Evolutionary conservation across 2,888 invertebrate species (phyloP).

Genomic region (Griposia aprilina): DNA sequence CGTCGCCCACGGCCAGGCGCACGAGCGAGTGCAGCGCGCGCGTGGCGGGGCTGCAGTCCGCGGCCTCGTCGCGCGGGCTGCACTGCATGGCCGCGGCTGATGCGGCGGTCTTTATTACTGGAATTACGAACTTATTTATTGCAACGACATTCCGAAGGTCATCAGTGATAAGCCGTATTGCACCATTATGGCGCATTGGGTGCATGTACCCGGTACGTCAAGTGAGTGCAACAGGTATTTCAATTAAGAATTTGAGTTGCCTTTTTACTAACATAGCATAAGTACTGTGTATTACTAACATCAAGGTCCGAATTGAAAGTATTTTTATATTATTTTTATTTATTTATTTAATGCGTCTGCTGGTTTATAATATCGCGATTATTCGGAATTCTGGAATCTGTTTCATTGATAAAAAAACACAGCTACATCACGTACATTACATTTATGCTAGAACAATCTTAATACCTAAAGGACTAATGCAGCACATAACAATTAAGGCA

Average conservation of each 20-base stretch:
- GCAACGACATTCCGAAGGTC: too few species aligned
- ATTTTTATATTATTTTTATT: too few species aligned
- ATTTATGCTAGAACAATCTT: neutral
- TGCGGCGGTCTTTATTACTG: constrained; percentile 80
- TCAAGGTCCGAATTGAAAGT: too few species aligned
- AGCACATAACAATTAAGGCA: neutral
- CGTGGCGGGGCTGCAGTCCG: constrained; percentile 47
- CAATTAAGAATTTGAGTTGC: too few species aligned
- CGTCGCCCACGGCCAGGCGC: constrained; percentile 35
- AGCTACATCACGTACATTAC: neutral
- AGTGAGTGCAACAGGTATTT: too few species aligned
- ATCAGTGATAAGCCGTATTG: too few species aligned
- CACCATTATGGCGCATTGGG: too few species aligned
- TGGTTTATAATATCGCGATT: neutral
- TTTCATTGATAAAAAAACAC: neutral
- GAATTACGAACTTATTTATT: neutral
- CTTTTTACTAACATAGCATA: too few species aligned
- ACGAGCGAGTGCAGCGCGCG: constrained; percentile 17
- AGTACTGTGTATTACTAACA: too few species aligned
- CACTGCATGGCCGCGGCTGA: constrained; percentile 70
- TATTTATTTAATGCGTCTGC: neutral
- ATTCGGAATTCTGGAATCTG: too few species aligned
- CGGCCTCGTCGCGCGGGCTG: constrained; percentile 49
- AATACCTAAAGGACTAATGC: neutral
- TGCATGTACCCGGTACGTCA: too few species aligned